Evolutionary conservation across 2,797 vertebrate species (phyloP), one percentile per base, ranked within the genome.

Genomic region (Xenopus petersii): DNA sequence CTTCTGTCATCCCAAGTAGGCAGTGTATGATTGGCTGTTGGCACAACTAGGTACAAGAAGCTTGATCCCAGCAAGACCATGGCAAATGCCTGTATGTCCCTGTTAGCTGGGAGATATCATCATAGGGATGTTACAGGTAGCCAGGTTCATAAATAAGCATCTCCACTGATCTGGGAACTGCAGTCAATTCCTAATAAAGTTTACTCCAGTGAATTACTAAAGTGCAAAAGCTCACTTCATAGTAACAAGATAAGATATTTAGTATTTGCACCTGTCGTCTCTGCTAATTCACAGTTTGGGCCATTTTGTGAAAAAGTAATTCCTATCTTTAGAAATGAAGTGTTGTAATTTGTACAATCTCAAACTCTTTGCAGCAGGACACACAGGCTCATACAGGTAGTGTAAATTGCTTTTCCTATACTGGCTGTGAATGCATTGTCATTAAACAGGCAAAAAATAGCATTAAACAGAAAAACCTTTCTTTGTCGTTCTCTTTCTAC

Each of bases 401-500:
- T 77, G 75, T 17, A 72, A 77, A 77, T 77, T 77, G 75, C 75
- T 77, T 77, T 75, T 68, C 70, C 46, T 55, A 68, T 42, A 64
- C 21, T 64, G 8, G n/a, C 67, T 59, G 33, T 10, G n/a, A 76
- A 71, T 24, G 70, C 16, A 48, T 51, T 72, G 9, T 1, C 6
- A 46, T 77, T 77, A 5, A 55, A 48, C 54, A 73, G 48, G 65
- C 17, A 72, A 15, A 33, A 51, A 68, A 76, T 66, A 70, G 36
- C 58, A 77, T 55, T 16, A 61, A 59, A 65, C 48, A 51, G 36
- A 46, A 47, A 48, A 1, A 1, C 8, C 61, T 30, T 64, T 65
- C 15, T 65, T 21, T 26, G 56, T 15, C 12, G 36, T 42, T 42
- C 30, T 17, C 16, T 48, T 10, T 69, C 33, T 69, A 36, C 42